A percentile compares a stretch with the other conserved stretches of the same genome.
These are phyloP conservation scores for Sorex araneus DNA, from an alignment of 2,113 vertebrate genomes.

Conservation along the genomic window DNA sequence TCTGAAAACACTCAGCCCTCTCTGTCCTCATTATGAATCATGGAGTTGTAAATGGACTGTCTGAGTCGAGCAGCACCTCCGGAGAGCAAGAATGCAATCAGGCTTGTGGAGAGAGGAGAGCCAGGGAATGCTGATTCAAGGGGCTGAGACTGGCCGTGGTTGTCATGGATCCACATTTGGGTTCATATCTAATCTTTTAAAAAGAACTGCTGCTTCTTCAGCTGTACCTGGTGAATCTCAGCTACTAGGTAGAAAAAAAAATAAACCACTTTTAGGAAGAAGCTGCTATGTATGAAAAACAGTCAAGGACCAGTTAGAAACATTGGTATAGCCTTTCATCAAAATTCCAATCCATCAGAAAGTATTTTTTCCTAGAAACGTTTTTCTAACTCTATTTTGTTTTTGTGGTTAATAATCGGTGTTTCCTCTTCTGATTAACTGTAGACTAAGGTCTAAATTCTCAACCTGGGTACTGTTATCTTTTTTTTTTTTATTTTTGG, in stretches of 20 bases:
- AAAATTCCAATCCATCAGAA: background rate
- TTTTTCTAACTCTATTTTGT: background rate
- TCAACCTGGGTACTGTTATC: background rate
- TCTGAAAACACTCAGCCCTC: constrained; percentile 25
- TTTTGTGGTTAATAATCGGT: background rate
- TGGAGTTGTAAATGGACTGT: constrained; percentile 19
- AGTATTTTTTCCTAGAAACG: background rate
- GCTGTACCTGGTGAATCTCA: background rate
- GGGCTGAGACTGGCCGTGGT: background rate
- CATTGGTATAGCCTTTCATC: background rate
- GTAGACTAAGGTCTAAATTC: constrained; percentile 10
- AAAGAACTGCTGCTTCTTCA: constrained; percentile 11
- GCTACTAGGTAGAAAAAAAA: background rate
- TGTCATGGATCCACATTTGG: background rate
- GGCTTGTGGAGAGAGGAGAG: constrained; percentile 24
- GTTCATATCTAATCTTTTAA: background rate
- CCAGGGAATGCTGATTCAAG: background rate
- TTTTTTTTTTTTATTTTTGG: too few relatives aligned
- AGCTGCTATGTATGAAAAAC: background rate
- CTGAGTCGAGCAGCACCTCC: background rate
- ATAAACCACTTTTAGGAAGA: background rate
- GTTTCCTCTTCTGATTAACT: background rate
- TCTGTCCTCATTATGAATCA: constrained; percentile 38
- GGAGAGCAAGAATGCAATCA: constrained; percentile 1
- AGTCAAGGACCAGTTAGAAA: background rate